Conservation (phyloP, 2,888 invertebrate species). For the Disparrhopalites patrizii region DNA sequence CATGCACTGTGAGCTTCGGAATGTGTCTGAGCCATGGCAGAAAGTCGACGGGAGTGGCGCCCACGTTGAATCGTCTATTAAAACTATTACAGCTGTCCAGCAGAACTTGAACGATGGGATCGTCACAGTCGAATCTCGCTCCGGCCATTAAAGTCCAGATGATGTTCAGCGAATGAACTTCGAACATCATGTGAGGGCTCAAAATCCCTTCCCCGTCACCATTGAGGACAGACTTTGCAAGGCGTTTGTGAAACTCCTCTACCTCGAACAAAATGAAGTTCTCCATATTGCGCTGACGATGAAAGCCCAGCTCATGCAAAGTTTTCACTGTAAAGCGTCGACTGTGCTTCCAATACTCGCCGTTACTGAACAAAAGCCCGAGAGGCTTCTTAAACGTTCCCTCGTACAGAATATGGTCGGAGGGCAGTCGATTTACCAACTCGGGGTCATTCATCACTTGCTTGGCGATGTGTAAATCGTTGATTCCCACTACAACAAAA, state of each 20-base stretch:
- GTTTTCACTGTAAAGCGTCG: background rate
- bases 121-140: background rate
- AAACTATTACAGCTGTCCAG: background rate
- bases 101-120: background rate
- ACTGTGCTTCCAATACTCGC: background rate
- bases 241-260: background rate
- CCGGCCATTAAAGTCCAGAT: slow-evolving; percentile 18
- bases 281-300: background rate
- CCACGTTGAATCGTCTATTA: slow-evolving; percentile 17
- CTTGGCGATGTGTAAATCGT: background rate
- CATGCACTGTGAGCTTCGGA: slow-evolving; percentile 7
- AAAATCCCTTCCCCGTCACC: background rate
- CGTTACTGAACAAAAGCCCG: slow-evolving; percentile 14
- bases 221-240: background rate
- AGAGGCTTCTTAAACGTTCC: slow-evolving; percentile 2
- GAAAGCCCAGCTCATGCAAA: slow-evolving; percentile 1
- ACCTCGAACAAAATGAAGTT: slow-evolving; percentile 2
- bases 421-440: slow-evolving; percentile 4
- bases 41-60: slow-evolving; percentile 3
- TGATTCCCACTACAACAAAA: slow-evolving; percentile 11
- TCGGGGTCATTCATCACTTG: slow-evolving; percentile 10
- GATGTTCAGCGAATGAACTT: slow-evolving; percentile 6
- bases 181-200: background rate
- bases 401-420: background rate
- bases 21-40: slow-evolving; percentile 6